phyloP scores from a whole-genome alignment of 2,888 invertebrate species.

The Rhynchonema sp. region DNA sequence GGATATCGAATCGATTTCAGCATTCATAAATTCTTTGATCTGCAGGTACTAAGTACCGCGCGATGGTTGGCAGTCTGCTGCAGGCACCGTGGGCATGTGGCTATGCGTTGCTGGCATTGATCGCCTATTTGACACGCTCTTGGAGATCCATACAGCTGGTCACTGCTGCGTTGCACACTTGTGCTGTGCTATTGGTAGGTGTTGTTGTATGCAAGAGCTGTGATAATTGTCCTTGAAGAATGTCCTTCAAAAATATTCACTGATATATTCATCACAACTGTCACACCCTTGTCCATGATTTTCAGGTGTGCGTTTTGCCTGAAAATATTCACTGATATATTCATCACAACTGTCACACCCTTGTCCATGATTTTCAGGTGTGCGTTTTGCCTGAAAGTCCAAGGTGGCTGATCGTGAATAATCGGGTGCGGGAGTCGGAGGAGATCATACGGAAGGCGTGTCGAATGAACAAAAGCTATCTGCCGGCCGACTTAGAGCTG shows the following conservation, averaged over 20 bases:
- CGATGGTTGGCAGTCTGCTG: slow-evolving; percentile 25
- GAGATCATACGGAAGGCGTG: slow-evolving; percentile 24
- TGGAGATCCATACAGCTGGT: slow-evolving; percentile 26
- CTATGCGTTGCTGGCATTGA: slow-evolving; percentile 24
- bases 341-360: too few relatives aligned
- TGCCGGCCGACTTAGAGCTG: slow-evolving; percentile 24
- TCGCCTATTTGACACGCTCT: slow-evolving; percentile 23
- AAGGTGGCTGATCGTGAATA: slow-evolving; percentile 17
- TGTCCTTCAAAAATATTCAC: not conserved
- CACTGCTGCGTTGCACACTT: slow-evolving; percentile 23
- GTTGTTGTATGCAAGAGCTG: not conserved
- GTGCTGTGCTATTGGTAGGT: not conserved
- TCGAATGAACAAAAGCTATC: slow-evolving; percentile 18
- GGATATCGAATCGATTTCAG: too few relatives aligned
- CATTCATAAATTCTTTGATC: too few relatives aligned
- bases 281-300: too few relatives aligned
- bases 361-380: too few relatives aligned
- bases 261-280: too few relatives aligned
- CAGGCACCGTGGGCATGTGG: slow-evolving; percentile 28
- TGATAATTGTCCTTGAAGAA: not conserved
- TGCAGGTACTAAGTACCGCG: slow-evolving; percentile 23
- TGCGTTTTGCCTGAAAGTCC: slow-evolving; percentile 26
- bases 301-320: too few relatives aligned
- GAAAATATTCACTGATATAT: too few relatives aligned
- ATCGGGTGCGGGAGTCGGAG: slow-evolving; percentile 25